Evolutionary conservation across 2,888 invertebrate species (phyloP), one percentile per base, ranked within the genome.

Genomic region (Diabrotica balteata): DNA sequence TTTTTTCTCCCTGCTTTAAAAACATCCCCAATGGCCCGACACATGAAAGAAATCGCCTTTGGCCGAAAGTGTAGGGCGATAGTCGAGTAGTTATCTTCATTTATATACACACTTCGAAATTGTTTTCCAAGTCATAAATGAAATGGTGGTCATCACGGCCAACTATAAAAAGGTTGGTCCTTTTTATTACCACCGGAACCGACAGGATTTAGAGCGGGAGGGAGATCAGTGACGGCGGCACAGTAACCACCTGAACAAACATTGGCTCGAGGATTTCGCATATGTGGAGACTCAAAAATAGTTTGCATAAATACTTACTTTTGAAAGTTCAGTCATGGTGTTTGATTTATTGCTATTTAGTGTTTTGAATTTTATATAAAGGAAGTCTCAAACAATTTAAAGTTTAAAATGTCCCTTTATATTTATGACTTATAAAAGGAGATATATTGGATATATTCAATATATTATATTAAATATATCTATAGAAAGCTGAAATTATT

Each of bases 131-230:
- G 66, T 67, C 63, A 72, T 72, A 72, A 72, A 72, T 67, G 71
- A 72, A 72, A 72, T 63, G 67, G 60, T 63, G 69, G 71, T 67
- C 71, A 64, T 72, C 67, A 72, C 63, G 61, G 69, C 63, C 54
- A 72, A 72, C 71, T 63, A 69, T 69, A 72, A 72, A 72, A 72
- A 67, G 71, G 71, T 66, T 69, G 71, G 69, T 66, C 71, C 71
- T 69, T 63, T 71, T 72, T 69, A 72, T 69, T 67, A 69, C 62
- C 60, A 54, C 57, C 57, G 63, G 59, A 59, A 59, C 43, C 66
- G 63, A 63, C 54, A 59, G 59, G 62, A 51, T 63, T 47, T 47
- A 11, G 22, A 50, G 44, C 9, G 52, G n/a, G 32, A 58, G 62
- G 47, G 58, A 42, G n/a, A 59, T 9, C 67, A 67, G 63, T 63